Conservation (phyloP, 2,113 vertebrate genomes). For the Anhinga rufa region DNA sequence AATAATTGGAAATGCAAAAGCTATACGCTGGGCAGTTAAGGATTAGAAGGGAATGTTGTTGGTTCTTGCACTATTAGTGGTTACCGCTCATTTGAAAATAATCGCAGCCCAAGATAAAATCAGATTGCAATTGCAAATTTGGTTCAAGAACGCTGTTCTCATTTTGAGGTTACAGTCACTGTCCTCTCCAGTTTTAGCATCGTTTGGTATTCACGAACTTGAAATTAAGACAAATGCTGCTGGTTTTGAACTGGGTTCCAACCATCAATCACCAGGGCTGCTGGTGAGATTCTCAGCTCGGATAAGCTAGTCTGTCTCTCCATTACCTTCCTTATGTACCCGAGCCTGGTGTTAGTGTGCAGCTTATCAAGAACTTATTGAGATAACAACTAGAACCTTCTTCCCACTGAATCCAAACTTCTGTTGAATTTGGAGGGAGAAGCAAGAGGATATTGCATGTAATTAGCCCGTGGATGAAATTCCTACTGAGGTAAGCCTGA, state of each 20-base stretch:
- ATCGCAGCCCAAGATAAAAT: neutral
- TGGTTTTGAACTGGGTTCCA: neutral
- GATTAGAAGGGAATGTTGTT: neutral
- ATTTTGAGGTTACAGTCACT: neutral
- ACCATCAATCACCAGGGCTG: neutral
- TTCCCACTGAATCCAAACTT: neutral
- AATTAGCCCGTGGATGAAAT: neutral
- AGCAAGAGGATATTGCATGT: neutral
- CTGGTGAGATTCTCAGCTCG: neutral
- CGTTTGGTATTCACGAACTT: neutral
- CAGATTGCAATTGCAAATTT: neutral
- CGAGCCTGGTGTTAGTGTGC: neutral
- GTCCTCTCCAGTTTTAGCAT: neutral
- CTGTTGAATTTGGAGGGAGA: neutral
- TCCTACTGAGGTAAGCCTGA: neutral
- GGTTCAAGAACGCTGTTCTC: neutral
- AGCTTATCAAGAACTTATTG: neutral
- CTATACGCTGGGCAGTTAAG: neutral
- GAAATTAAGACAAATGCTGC: neutral
- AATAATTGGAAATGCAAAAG: neutral
- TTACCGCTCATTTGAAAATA: neutral
- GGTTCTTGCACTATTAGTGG: neutral
- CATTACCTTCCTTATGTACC: fast-evolving
- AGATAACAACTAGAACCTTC: neutral
- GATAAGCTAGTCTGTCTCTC: neutral